A percentile compares a stretch with the other conserved stretches of the same genome.
Conservation (phyloP, 2,797 vertebrate species). For the Coreius guichenoti region DNA sequence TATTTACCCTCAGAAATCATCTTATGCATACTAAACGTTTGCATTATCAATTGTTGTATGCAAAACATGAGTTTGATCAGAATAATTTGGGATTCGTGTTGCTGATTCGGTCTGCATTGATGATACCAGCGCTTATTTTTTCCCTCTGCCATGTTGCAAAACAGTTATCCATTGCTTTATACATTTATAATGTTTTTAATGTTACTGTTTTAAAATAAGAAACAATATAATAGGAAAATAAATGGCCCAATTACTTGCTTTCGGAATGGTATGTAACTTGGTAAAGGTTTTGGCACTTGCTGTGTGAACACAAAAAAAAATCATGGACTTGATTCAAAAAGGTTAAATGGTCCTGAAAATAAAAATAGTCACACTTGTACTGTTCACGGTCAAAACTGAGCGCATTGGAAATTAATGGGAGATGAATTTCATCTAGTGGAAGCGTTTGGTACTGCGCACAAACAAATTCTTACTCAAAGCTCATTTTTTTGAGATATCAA, state of each 20-base stretch:
- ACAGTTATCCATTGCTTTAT: neutral
- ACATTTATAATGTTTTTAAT: neutral
- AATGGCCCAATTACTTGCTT: neutral
- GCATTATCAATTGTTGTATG: neutral
- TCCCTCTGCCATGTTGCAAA: neutral
- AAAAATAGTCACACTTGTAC: too few relatives aligned
- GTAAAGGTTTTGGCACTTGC: too few relatives aligned
- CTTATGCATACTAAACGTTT: neutral
- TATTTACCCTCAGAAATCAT: neutral
- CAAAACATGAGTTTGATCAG: neutral
- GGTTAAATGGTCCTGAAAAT: too few relatives aligned
- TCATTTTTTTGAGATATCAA: too few relatives aligned
- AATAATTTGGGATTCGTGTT: neutral
- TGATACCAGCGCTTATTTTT: neutral
- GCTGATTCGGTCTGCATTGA: neutral
- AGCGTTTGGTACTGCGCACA: too few relatives aligned
- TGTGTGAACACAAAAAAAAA: too few relatives aligned
- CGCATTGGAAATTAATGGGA: too few relatives aligned
- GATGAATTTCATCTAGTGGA: too few relatives aligned
- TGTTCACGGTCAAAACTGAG: too few relatives aligned
- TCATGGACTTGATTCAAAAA: too few relatives aligned
- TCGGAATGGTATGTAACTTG: too few relatives aligned
- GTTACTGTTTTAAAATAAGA: neutral
- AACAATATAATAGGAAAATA: neutral
- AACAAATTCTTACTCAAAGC: too few relatives aligned